Base-by-base conservation (phyloP, 64 coral and sea anemone genomes). In the Astreopora myriophthalma region DNA sequence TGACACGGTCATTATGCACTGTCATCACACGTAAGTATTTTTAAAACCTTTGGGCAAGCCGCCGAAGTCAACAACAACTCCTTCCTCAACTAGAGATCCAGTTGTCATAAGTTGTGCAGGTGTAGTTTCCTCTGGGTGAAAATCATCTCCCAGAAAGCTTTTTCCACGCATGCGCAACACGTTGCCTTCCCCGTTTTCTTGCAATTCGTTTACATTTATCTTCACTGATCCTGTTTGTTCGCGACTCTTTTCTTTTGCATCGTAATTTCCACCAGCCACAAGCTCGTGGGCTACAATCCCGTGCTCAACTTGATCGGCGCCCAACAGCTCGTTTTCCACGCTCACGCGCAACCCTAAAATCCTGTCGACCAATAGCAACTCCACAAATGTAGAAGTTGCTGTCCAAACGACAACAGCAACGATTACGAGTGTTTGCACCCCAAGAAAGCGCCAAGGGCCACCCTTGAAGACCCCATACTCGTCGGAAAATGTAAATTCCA, bases 401-500 rank as follows among this genome's bases (percentile, higher is more conserved):
- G 96, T 11, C 96, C 96, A 94, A 19, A 48, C 77, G 12, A 48
- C 30, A 22, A 94, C 70, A 25, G 35, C 23, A 13, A 92, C 35
- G 14, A 74, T n/a, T 27, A 40, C 37, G 12, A 92, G 61, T 6
- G 71, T 4, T 20, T 93, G 95, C 0, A 94, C 64, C 2, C 96
- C 95, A 11, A 98, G 30, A 30, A 94, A 74, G 9, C 42, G 63
- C 86, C 86, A 94, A 11, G 38, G 33, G n/a, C 96, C 92, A 12
- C 96, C 96, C 38, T 98, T 98, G 26, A 98, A 85, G 13, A 98
- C 22, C 7, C 96, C 96, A 32, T 74, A 65, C 32, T 94, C 76
- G 22, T 85, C 36, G 0, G 92, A 89, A 23, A 88, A 89, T 39
- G 4, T 22, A 3, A 84, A 55, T 62, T 91, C 66, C 22, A 87